Evolutionary conservation across 2,113 vertebrate species (phyloP), one percentile per base, ranked within the genome.

Genomic region (Cichladusa arquata): DNA sequence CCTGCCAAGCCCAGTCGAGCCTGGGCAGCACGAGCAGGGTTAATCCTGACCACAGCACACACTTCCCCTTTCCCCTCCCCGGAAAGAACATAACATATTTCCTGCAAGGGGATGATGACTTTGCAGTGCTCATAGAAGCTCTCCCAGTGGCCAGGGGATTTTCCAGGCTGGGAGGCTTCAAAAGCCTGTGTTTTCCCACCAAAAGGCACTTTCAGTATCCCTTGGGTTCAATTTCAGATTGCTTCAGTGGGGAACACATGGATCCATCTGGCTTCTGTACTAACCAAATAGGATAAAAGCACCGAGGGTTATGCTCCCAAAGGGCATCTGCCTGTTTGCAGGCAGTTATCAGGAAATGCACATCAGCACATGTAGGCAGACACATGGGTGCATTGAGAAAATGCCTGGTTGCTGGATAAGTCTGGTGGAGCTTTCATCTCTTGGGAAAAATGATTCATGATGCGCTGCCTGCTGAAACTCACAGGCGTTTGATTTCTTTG

Each of bases 11-110:
- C 50, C 50, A 31, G 34, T 36, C 1, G 6, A 66, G 77, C 61
- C 9, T 0, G 29, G 57, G 33, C 79, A 90, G 88, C 54, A 28
- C 0, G 1, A 72, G 40, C 72, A 88, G 81, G 61, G 85, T 95
- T 97, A 92, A 97, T 82, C 42, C 83, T 71, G 72, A 83, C 54
- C 58, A 31, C 51, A 47, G 58, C 54, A 34, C 67, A 56, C 11
- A 8, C 51, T 94, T 94, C 80, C 34, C 54, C 61, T 79, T 93
- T 85, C 31, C 53, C 51, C 34, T 85, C 76, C 62, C 88, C 40
- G 22, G 64, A 83, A 90, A 82, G 36, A 84, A 93, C 86, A 76
- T 5, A 84, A 8, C 34, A 2, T 47, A 85, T 91, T 94, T 96
- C 78, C 87, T 94, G 88, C 56, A 24, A 60, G 62, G 70, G 38